These are phyloP conservation scores for Prunella fulvescens DNA, from an alignment of 2,113 vertebrate species.

Conservation along the genomic window DNA sequence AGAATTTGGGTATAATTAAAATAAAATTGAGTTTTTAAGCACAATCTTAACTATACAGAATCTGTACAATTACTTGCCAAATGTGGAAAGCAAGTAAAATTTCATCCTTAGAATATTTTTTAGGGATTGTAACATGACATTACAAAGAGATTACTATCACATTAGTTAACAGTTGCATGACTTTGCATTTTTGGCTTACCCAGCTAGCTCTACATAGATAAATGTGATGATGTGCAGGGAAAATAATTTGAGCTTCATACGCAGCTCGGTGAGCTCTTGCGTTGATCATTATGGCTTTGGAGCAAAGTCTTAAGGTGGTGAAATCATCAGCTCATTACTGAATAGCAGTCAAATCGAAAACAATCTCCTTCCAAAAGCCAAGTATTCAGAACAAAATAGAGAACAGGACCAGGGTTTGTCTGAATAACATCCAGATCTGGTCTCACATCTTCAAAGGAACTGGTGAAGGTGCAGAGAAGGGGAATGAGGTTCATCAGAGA, in stretches of 20 bases:
- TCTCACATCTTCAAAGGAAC: background rate
- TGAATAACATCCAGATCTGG: background rate
- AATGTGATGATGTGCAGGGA: background rate
- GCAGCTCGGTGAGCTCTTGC: background rate
- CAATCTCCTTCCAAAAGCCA: background rate
- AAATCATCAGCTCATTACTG: background rate
- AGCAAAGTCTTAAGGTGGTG: background rate
- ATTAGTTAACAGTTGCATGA: background rate
- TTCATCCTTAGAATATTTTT: background rate
- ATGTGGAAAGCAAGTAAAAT: background rate
- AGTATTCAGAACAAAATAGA: background rate
- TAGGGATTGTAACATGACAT: background rate
- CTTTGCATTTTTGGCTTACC: background rate
- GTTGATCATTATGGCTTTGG: background rate
- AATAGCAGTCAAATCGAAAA: background rate
- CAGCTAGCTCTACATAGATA: background rate
- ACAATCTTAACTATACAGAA: background rate
- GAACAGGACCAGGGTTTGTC: background rate
- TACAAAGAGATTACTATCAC: background rate
- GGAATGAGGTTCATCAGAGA: background rate
- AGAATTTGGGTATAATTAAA: background rate
- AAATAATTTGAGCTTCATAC: background rate
- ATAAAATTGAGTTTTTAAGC: background rate
- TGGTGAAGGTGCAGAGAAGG: background rate
- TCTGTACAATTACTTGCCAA: background rate